Percentiles rank a stretch among this genome's conserved stretches.
phyloP scores from a whole-genome alignment of 1,140 invertebrate genomes.

The Laodelphax striatellus region DNA sequence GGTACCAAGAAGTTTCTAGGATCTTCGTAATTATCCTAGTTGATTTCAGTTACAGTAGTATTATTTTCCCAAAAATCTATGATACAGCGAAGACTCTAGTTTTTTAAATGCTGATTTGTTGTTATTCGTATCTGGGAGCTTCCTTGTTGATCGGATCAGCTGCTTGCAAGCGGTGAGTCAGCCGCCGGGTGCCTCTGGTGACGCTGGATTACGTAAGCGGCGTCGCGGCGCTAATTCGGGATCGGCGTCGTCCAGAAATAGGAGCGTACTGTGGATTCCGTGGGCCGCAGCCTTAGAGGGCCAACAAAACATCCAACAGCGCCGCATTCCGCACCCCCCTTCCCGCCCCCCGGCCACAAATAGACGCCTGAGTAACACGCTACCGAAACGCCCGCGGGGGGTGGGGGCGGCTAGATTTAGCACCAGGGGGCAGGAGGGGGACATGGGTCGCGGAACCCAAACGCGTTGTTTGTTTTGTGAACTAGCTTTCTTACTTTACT shows the following conservation, averaged over 20 bases:
- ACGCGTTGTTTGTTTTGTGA: too few relatives aligned
- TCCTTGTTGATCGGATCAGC: too few relatives aligned
- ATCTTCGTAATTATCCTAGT: too few relatives aligned
- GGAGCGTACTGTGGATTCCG: neutral
- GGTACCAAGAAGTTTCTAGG: too few relatives aligned
- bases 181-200: too few relatives aligned
- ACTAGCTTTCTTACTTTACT: too few relatives aligned
- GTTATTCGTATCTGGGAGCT: neutral
- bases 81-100: too few relatives aligned
- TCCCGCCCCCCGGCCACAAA: neutral
- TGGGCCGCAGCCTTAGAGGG: slow-evolving; percentile 2
- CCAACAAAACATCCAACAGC: neutral
- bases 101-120: neutral
- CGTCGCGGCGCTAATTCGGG: neutral
- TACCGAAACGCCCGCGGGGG: neutral
- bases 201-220: neutral
- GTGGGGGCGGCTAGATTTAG: neutral
- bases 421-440: too few relatives aligned
- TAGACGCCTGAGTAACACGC: neutral
- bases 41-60: too few relatives aligned
- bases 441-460: too few relatives aligned
- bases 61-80: too few relatives aligned
- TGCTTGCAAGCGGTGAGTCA: too few relatives aligned
- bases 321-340: neutral
- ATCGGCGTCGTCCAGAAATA: neutral